Base-by-base conservation (phyloP, 64 coral and sea anemone genomes). In the Montipora foliosa region DNA sequence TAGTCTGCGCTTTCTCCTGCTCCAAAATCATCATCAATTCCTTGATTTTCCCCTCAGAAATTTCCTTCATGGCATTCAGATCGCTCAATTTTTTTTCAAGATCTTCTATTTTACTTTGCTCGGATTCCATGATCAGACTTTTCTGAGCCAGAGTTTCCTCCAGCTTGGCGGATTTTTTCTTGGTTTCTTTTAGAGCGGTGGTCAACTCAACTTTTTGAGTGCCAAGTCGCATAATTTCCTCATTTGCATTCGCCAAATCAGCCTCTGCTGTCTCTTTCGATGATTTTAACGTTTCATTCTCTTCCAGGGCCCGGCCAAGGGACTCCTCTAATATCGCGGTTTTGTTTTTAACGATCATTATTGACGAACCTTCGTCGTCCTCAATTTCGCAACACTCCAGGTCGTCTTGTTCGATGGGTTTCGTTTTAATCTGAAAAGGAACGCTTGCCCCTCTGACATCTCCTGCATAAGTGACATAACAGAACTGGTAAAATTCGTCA, bases 401-500 rank as follows among this genome's bases (percentile, higher is more conserved):
- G 8, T 95, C 96, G 1, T 90, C 79, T 47, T 95, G 94, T 9
- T 55, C 88, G 3, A 86, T 22, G 5, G 77, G 49, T 58, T 94
- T 98, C 8, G 94, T 93, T 83, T 95, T 98, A 7, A 98, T 98
- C 57, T 98, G 96, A 60, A 98, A 98, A 6, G 96, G 96, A 8
- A 95, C 94, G 87, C 96, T 98, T 14, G 96, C 96, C 20, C 96
- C 96, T 46, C 96, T 87, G 19, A 98, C 90, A 50, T 98, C 96
- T 24, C 94, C 91, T 16, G 45, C 86, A 47, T 22, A 76, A 5
- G 94, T 93, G 13, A 98, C 96, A 84, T 98, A 98, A 82, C 96
- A 98, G 21, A 98, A 98, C 72, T 98, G 96, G 91, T 95, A 98
- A 91, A 98, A 98, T 68, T 98, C 96, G 5, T 95, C 94, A 10